Percentiles rank a stretch among this genome's conserved stretches.
Evolutionary conservation across 2,888 invertebrate genomes (phyloP).

Genomic region (Philonicus albiceps): DNA sequence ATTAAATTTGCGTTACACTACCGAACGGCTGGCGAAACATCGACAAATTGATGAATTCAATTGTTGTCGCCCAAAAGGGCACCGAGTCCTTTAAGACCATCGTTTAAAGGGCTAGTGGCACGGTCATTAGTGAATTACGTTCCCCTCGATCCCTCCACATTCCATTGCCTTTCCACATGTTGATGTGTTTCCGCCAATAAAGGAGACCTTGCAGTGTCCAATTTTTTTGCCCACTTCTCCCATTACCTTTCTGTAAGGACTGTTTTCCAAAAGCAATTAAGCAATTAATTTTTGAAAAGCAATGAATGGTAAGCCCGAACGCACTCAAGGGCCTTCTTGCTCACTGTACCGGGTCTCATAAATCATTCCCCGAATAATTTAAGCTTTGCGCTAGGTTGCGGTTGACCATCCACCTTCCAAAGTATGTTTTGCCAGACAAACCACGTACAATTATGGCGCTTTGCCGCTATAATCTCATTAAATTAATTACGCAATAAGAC

Average conservation of each 20-base stretch:
- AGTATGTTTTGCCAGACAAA: background rate
- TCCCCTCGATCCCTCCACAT: background rate
- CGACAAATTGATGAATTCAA: background rate
- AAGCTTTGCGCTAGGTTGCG: background rate
- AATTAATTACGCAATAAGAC: background rate
- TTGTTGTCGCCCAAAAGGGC: background rate
- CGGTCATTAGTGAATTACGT: background rate
- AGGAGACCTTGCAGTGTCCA: background rate
- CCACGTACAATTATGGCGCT: background rate
- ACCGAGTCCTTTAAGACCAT: background rate
- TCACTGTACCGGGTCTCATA: background rate
- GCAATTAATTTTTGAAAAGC: background rate
- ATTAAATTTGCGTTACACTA: background rate
- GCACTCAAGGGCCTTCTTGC: background rate
- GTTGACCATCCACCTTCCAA: background rate
- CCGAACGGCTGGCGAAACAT: background rate
- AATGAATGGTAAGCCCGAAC: background rate
- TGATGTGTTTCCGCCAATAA: background rate
- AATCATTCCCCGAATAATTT: background rate
- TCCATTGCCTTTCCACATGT: background rate
- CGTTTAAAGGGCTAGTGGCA: background rate
- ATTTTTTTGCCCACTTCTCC: background rate
- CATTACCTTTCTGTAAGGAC: background rate
- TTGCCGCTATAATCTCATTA: background rate
- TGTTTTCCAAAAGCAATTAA: background rate